Conservation (phyloP, 2,888 invertebrate genomes). For the Trichogramma evanescens region DNA sequence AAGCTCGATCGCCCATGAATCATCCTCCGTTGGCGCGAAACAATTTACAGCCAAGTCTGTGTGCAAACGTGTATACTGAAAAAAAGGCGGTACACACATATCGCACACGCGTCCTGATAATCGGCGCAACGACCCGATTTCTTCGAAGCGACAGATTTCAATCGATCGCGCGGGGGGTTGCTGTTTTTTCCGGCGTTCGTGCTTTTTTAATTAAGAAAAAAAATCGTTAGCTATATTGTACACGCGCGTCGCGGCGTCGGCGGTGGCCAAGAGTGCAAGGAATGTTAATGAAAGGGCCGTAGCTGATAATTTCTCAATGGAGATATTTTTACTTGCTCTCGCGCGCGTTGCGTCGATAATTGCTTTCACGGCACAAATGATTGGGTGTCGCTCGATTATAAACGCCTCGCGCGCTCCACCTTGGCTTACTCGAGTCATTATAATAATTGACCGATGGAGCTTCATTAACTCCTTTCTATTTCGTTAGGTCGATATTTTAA, state of each 20-base stretch:
- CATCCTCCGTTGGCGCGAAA: too few species aligned
- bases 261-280: neutral
- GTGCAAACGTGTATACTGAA: too few species aligned
- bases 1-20: too few species aligned
- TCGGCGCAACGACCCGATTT: constrained; percentile 7
- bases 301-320: constrained; percentile 6
- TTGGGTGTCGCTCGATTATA: constrained; percentile 4
- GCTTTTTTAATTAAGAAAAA: too few species aligned
- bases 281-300: neutral
- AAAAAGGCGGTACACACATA: too few species aligned
- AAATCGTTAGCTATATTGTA: too few species aligned
- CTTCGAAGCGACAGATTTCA: neutral
- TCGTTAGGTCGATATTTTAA: too few species aligned
- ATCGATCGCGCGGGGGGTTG: constrained; percentile 1
- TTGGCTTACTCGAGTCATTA: constrained; percentile 14
- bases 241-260: neutral
- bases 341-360: too few species aligned
- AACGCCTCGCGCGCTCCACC: constrained; percentile 1
- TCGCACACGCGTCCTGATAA: too few species aligned
- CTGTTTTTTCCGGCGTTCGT: neutral
- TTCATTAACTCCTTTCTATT: too few species aligned
- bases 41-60: too few species aligned
- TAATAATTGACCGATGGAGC: neutral
- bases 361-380: neutral
- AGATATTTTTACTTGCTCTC: neutral